phyloP scores from a whole-genome alignment of 2,797 vertebrate species.

The Salmo trutta region DNA sequence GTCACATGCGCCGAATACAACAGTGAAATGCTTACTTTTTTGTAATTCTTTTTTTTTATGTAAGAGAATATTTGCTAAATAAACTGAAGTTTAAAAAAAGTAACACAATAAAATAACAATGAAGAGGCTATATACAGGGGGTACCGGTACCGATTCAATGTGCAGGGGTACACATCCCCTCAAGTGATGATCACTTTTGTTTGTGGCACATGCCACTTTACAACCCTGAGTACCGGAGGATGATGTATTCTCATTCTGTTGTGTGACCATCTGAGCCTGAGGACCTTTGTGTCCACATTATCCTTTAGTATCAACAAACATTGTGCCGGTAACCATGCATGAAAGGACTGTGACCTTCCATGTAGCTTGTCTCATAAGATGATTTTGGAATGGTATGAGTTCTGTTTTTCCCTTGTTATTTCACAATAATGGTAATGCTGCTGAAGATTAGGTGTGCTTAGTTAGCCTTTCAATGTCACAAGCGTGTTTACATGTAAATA shows the following conservation, averaged over 20 bases:
- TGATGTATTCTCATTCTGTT: conserved; percentile 1
- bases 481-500: background rate
- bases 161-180: background rate
- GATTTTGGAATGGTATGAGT: conserved; percentile 1
- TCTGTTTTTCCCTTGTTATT: conserved; percentile 1
- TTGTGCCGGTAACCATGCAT: background rate
- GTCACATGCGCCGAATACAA: too few relatives aligned
- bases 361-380: too few relatives aligned
- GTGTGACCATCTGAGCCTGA: background rate
- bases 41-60: too few relatives aligned
- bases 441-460: background rate
- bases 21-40: too few relatives aligned
- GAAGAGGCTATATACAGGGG: too few relatives aligned
- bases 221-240: too few relatives aligned
- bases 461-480: background rate
- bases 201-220: background rate
- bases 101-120: too few relatives aligned
- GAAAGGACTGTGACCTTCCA: background rate
- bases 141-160: too few relatives aligned
- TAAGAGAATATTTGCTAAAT: too few relatives aligned
- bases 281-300: background rate
- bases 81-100: too few relatives aligned
- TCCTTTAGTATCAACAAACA: background rate
- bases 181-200: background rate
- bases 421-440: background rate